A percentile compares a stretch with the other conserved stretches of the same genome.
Evolutionary conservation across 2,797 vertebrate species (phyloP).

Genomic region (Lacerta viridis): DNA sequence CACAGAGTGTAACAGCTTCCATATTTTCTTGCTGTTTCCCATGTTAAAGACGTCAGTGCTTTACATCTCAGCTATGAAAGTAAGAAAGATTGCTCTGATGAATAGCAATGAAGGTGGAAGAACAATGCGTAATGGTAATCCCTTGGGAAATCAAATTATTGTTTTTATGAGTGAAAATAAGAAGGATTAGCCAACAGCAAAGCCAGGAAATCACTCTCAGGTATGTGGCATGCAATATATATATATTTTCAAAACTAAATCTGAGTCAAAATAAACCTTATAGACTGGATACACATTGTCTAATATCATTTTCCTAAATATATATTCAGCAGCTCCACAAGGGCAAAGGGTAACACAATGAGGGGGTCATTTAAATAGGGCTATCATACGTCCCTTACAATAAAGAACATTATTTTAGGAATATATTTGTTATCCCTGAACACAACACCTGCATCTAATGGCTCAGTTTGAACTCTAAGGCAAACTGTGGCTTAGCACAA

Average conservation of each 20-base stretch:
- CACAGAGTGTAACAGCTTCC: conserved; percentile 48
- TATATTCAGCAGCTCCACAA: neutral
- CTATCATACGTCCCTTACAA: neutral
- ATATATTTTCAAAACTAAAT: neutral
- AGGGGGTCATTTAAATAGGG: neutral
- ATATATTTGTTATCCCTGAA: neutral
- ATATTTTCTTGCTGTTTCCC: conserved; percentile 66
- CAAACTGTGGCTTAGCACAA: too few relatives aligned
- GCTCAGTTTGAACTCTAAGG: too few relatives aligned
- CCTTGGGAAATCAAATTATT: conserved; percentile 68
- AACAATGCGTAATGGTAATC: conserved; percentile 44
- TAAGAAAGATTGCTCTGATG: conserved; percentile 60
- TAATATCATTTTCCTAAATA: neutral
- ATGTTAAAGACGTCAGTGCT: conserved; percentile 69
- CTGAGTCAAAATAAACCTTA: conserved; percentile 16
- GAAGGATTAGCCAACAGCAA: conserved; percentile 48
- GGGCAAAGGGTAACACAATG: neutral
- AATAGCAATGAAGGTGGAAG: conserved; percentile 61
- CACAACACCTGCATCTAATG: neutral
- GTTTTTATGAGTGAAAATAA: conserved; percentile 60
- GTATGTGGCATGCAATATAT: neutral
- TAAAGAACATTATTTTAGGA: neutral
- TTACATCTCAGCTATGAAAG: conserved; percentile 62
- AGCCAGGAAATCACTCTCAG: conserved; percentile 40
- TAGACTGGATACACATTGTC: neutral